Percentiles rank a stretch among this genome's conserved stretches.
These are phyloP conservation scores for Pseudotriccus pelzelni DNA, from an alignment of 2,797 vertebrate species.

Conservation along the genomic window DNA sequence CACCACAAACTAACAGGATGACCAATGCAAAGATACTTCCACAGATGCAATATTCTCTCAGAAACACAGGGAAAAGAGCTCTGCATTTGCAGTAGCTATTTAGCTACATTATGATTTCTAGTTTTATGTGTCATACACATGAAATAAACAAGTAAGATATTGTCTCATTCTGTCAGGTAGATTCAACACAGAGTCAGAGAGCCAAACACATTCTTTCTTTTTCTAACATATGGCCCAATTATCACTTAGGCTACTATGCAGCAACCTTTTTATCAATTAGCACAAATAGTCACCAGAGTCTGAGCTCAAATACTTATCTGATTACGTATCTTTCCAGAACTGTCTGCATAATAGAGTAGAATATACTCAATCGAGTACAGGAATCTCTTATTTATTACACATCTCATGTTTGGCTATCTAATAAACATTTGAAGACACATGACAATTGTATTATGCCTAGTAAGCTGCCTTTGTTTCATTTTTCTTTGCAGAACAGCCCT, in stretches of 20 bases:
- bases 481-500: background rate
- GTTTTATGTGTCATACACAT: background rate
- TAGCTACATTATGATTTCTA: background rate
- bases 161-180: background rate
- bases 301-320: background rate
- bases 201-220: rapidly evolving
- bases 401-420: background rate
- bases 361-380: background rate
- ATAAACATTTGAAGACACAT: background rate
- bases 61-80: background rate
- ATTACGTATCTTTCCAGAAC: background rate
- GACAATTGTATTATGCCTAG: background rate
- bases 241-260: background rate
- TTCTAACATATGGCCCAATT: background rate
- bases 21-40: background rate
- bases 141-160: background rate
- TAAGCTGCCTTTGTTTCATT: background rate
- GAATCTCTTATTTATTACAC: background rate
- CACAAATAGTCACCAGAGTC: background rate
- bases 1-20: background rate
- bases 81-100: background rate
- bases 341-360: background rate
- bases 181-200: background rate
- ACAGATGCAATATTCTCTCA: background rate
- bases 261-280: background rate